Conservation (phyloP, 1,140 invertebrate genomes). For the Microplitis demolitor region DNA sequence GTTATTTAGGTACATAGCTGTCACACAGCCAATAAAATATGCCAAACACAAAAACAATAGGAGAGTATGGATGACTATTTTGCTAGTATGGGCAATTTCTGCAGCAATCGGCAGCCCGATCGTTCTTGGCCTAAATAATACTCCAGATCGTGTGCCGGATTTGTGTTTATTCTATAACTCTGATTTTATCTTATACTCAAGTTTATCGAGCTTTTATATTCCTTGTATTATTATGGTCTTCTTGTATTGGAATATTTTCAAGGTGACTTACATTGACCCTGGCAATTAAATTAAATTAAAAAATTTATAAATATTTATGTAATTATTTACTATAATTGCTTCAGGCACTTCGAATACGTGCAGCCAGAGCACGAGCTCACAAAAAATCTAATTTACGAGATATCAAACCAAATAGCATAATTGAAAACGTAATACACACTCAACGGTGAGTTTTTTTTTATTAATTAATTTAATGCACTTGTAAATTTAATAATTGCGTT, state of each 20-base stretch:
- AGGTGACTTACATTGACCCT: slow-evolving; percentile 64
- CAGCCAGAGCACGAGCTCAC: slow-evolving; percentile 77
- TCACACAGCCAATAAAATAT: slow-evolving; percentile 98
- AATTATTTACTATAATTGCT: slow-evolving; percentile 29
- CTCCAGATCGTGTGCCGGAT: slow-evolving; percentile 75
- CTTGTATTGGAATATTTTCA: slow-evolving; percentile 98
- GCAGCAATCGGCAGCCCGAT: slow-evolving; percentile 96
- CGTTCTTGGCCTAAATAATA: slow-evolving; percentile 93
- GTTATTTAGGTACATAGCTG: slow-evolving; percentile 88
- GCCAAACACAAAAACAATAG: slow-evolving; percentile 97
- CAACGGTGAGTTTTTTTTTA: slow-evolving; percentile 54
- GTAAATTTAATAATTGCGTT: too few relatives aligned
- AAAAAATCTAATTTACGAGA: slow-evolving; percentile 75
- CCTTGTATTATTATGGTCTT: slow-evolving; percentile 99
- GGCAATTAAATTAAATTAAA: too few relatives aligned
- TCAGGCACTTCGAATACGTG: slow-evolving; percentile 79
- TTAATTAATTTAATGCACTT: too few relatives aligned
- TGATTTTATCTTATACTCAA: slow-evolving; percentile 98
- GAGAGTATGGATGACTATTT: slow-evolving; percentile 92
- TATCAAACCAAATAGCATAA: slow-evolving; percentile 80
- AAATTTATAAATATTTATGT: neutral
- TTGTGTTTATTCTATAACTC: slow-evolving; percentile 96
- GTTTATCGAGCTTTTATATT: slow-evolving; percentile 98
- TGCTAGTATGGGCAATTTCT: slow-evolving; percentile 96
- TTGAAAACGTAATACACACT: slow-evolving; percentile 86